Evolutionary conservation across 2,888 invertebrate species (phyloP).

Genomic region (Leptinotarsa tumamoca): DNA sequence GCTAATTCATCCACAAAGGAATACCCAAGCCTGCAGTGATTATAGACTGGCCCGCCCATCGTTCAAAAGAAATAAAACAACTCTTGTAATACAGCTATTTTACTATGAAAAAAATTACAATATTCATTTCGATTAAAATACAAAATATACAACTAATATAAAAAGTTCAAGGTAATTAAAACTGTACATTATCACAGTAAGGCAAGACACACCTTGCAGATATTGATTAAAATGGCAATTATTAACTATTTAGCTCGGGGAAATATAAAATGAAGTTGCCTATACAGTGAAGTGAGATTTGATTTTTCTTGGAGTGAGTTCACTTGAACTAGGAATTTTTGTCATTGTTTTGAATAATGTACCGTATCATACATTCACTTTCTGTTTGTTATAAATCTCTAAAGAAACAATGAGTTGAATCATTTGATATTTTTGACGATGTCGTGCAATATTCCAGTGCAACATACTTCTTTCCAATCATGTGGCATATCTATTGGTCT

Average conservation of each 20-base stretch:
- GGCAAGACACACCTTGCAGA: conserved; percentile 49
- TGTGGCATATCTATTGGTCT: too few species aligned
- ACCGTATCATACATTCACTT: too few species aligned
- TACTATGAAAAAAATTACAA: conserved; percentile 60
- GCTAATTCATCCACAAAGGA: conserved; percentile 4
- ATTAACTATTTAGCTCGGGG: conserved; percentile 3
- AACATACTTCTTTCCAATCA: too few species aligned
- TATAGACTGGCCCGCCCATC: background rate
- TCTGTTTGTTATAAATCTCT: too few species aligned
- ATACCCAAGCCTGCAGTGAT: background rate
- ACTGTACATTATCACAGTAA: conserved; percentile 60
- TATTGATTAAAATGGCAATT: conserved; percentile 32
- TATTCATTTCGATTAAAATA: conserved; percentile 47
- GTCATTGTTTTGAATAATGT: too few species aligned
- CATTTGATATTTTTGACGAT: too few species aligned
- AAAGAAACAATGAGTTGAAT: too few species aligned
- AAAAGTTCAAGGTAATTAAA: conserved; percentile 40
- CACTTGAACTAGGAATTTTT: background rate
- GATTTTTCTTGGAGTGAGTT: background rate
- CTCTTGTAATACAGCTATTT: conserved; percentile 28
- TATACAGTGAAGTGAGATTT: background rate
- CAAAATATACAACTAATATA: conserved; percentile 55
- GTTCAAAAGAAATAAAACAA: conserved; percentile 14
- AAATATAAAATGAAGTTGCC: conserved; percentile 10
- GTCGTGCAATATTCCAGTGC: too few species aligned